Base-by-base conservation (phyloP, 1,140 invertebrate genomes). In the Pentalonia nigronervosa region DNA sequence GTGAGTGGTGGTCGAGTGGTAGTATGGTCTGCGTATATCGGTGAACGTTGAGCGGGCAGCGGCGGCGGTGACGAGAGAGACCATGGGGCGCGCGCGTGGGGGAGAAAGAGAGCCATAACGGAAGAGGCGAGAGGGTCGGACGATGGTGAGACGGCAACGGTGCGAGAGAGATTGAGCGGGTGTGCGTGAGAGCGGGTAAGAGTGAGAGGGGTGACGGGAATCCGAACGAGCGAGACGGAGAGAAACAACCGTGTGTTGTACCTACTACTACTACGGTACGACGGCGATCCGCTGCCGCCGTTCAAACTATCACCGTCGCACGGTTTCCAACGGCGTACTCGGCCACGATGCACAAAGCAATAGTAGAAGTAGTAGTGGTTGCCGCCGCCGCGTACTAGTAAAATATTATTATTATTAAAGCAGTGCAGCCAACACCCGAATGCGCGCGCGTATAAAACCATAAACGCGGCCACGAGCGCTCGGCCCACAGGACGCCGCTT, bases 401-500 rank as follows among this genome's bases (percentile, higher is more conserved):
- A 93, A 93, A 93, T 93, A 93, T 93, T 93, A 93, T 93, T 93
- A 93, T 93, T 93, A 56, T 93, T 93, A 93, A 86, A 84, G 48
- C 91, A 93, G 91, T 93, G 91, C 81, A 86, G 91, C 91, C 91
- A 93, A 93, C 81, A 45, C 41, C 11, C 34, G 30, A 86, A 86
- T n/a, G 76, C 90, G 67, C 67, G n/a, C 87, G 34, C 50, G 45
- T 21, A 48, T n/a, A 76, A 76, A 76, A 76, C 60, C n/a, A 76
- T 89, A 93, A 83, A 48, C 81, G 91, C 48, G 48, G 91, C 81
- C 91, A 50, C 91, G 76, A 92, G 60, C 48, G 56, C 45, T 91
- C 60, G 90, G 53, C 21, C 56, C 60, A 45, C 56, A 60, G 53
- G 90, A 60, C 90, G 76, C 91, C 91, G 90, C 56, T 21, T 20